These are phyloP conservation scores for Conus canariensis DNA, from an alignment of 2,888 invertebrate genomes.

Conservation along the genomic window DNA sequence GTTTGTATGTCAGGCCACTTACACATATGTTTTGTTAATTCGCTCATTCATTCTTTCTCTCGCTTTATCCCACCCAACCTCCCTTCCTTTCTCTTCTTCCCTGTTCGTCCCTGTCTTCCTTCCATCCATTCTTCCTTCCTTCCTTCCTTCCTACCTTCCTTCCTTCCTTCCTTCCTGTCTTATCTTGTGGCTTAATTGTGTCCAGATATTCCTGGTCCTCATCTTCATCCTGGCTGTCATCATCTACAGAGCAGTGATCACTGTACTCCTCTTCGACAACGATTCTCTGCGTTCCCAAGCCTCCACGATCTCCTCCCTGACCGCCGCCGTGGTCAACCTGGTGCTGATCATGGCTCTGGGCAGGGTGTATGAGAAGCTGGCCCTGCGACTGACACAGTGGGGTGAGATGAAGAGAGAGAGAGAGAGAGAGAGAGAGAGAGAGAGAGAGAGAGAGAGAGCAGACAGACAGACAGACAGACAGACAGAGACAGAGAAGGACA, in stretches of 20 bases:
- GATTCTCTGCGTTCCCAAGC: slow-evolving; percentile 78
- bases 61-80: too few relatives aligned
- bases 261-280: slow-evolving; percentile 81
- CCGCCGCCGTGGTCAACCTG: slow-evolving; percentile 82
- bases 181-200: too few relatives aligned
- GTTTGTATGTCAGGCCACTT: neutral
- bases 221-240: slow-evolving; percentile 83
- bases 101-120: too few relatives aligned
- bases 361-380: slow-evolving; percentile 81
- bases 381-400: slow-evolving; percentile 63
- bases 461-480: too few relatives aligned
- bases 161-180: neutral
- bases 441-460: too few relatives aligned
- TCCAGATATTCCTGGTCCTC: slow-evolving; percentile 81
- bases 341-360: slow-evolving; percentile 82
- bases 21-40: neutral
- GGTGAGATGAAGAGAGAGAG: slow-evolving; percentile 33
- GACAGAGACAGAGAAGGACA: too few relatives aligned
- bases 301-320: slow-evolving; percentile 80
- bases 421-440: too few relatives aligned
- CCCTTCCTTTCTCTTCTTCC: too few relatives aligned
- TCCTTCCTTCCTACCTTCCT: neutral
- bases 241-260: slow-evolving; percentile 81
- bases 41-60: neutral
- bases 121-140: too few relatives aligned